These are phyloP conservation scores for Oasisia sp. DNA, from an alignment of 2,888 invertebrate genomes.

Conservation along the genomic window DNA sequence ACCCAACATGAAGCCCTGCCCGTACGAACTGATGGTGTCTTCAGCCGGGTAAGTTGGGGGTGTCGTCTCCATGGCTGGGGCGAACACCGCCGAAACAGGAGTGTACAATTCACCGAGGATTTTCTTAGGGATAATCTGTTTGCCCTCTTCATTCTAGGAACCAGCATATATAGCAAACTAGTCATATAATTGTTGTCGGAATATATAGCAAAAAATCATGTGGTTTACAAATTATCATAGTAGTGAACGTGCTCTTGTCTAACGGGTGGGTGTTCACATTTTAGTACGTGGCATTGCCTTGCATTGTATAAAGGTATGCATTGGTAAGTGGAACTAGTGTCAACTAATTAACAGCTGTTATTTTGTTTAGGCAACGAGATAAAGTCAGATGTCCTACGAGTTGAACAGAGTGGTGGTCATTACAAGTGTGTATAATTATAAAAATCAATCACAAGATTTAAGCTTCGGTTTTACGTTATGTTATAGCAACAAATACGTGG, in stretches of 20 bases:
- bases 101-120: background rate
- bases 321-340: too few relatives aligned
- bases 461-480: too few relatives aligned
- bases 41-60: conserved; percentile 28
- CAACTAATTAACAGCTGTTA: too few relatives aligned
- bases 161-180: background rate
- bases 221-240: background rate
- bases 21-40: conserved; percentile 25
- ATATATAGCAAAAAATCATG: background rate
- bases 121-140: background rate
- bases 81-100: background rate
- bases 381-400: too few relatives aligned
- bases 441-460: too few relatives aligned
- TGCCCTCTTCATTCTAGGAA: background rate
- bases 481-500: too few relatives aligned
- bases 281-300: background rate
- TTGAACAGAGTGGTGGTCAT: too few relatives aligned
- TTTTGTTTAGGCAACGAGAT: too few relatives aligned
- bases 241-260: background rate
- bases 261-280: background rate
- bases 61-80: background rate
- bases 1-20: background rate
- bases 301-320: too few relatives aligned
- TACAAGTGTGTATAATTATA: too few relatives aligned
- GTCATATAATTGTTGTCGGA: background rate